Percentiles rank a stretch among this genome's conserved stretches.
Conservation (phyloP, 2,888 invertebrate genomes). For the Nebria salina region DNA sequence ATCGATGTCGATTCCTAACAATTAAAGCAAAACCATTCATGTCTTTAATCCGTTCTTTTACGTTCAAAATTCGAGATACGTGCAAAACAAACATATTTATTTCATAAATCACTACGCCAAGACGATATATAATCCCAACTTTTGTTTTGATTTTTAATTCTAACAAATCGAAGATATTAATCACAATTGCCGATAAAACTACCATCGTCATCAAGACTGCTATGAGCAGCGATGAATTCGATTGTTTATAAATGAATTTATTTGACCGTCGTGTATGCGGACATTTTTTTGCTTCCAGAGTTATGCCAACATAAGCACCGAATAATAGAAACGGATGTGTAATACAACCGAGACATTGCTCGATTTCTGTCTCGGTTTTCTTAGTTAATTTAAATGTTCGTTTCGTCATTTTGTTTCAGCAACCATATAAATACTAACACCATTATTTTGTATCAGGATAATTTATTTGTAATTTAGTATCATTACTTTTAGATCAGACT, state of each 20-base stretch:
- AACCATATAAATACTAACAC: not conserved
- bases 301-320: not conserved
- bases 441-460: not conserved
- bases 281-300: not conserved
- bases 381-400: not conserved
- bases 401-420: not conserved
- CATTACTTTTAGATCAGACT: not conserved
- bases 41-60: not conserved
- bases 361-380: not conserved
- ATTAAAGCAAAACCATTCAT: constrained; percentile 21
- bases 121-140: constrained; percentile 15
- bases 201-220: not conserved
- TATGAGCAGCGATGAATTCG: not conserved
- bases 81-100: constrained; percentile 15
- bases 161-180: not conserved
- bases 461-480: not conserved
- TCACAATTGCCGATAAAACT: not conserved
- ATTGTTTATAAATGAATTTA: not conserved
- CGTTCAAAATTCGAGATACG: not conserved
- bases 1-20: constrained; percentile 18
- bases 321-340: not conserved
- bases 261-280: not conserved
- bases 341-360: not conserved
- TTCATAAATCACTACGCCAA: constrained; percentile 21
- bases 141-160: constrained; percentile 16